Percentiles rank a stretch among this genome's conserved stretches.
These are phyloP conservation scores for Rallus limicola DNA, from an alignment of 2,113 vertebrate species.

Conservation along the genomic window DNA sequence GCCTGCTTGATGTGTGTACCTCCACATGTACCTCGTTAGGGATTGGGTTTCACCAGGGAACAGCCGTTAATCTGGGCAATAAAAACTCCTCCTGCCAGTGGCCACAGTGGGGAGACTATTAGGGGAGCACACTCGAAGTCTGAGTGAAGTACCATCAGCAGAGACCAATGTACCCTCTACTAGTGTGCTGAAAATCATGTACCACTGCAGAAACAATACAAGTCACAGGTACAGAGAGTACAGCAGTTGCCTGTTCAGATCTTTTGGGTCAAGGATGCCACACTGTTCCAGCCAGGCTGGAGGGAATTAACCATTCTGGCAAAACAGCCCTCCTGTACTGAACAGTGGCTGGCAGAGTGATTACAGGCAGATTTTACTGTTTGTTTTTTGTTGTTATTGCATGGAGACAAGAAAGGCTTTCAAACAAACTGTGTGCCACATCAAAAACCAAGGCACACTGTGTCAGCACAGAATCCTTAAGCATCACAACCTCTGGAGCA, in stretches of 20 bases:
- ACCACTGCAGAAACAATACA: background rate
- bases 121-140: background rate
- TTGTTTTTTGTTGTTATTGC: background rate
- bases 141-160: background rate
- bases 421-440: background rate
- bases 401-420: background rate
- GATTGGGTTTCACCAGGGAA: background rate
- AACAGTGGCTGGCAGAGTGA: too few relatives aligned
- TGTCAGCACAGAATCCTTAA: background rate
- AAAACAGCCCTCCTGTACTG: background rate
- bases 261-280: background rate
- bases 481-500: background rate
- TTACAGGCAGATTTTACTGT: background rate
- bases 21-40: background rate
- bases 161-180: background rate
- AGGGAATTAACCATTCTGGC: background rate
- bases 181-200: background rate
- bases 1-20: background rate
- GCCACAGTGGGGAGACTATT: background rate
- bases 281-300: background rate
- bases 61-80: background rate
- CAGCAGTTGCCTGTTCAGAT: background rate
- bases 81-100: accelerated
- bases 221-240: background rate
- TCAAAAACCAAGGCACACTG: accelerated